Percentiles rank a stretch among this genome's conserved stretches.
These are phyloP conservation scores for Drosophila dives DNA, from an alignment of 2,888 invertebrate genomes.

Conservation along the genomic window DNA sequence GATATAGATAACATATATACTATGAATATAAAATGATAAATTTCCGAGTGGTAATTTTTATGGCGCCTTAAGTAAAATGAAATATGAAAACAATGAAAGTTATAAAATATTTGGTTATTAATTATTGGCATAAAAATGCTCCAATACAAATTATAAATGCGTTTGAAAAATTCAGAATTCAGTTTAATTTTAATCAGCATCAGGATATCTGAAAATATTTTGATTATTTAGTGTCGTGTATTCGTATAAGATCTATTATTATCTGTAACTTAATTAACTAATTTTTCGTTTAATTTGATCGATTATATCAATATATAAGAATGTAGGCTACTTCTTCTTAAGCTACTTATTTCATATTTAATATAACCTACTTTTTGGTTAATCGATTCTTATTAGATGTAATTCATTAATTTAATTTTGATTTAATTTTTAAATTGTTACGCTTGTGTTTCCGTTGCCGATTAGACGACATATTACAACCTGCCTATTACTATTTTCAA, in stretches of 20 bases:
- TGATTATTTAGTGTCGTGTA: too few species aligned
- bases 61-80: slow-evolving; percentile 32
- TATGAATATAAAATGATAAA: slow-evolving; percentile 10
- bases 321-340: too few species aligned
- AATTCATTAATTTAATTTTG: not conserved
- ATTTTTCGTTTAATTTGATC: too few species aligned
- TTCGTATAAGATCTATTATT: too few species aligned
- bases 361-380: not conserved
- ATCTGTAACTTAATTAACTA: too few species aligned
- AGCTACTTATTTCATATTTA: too few species aligned
- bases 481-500: not conserved
- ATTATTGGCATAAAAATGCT: slow-evolving; percentile 43
- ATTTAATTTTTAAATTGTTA: not conserved
- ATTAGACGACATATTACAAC: not conserved
- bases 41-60: slow-evolving; percentile 28
- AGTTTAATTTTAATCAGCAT: too few species aligned
- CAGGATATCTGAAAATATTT: too few species aligned
- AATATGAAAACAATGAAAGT: slow-evolving; percentile 14
- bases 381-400: not conserved
- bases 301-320: too few species aligned
- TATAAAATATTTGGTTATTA: slow-evolving; percentile 57
- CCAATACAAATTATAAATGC: slow-evolving; percentile 30
- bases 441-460: not conserved
- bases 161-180: too few species aligned
- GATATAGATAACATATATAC: not conserved